phyloP scores from a whole-genome alignment of 2,888 invertebrate genomes.

The Nowickia ferox region DNA sequence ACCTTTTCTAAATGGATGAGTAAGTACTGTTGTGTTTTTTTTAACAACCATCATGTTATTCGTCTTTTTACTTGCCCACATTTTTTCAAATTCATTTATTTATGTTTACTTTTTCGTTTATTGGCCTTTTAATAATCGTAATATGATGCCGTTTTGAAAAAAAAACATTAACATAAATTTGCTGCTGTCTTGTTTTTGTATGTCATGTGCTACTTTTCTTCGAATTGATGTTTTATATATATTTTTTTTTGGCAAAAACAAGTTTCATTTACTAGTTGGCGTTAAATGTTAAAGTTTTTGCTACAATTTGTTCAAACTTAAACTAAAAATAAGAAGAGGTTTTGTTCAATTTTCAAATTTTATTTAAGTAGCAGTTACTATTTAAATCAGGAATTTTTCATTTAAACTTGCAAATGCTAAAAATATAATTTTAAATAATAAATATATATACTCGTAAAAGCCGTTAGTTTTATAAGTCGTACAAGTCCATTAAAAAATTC shows the following conservation, averaged over 20 bases:
- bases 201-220: conserved; percentile 60
- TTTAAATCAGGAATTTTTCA: too few species aligned
- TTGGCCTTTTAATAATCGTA: conserved; percentile 58
- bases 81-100: conserved; percentile 12
- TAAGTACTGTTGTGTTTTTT: background rate
- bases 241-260: conserved; percentile 21
- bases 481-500: too few species aligned
- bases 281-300: background rate
- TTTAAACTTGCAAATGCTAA: too few species aligned
- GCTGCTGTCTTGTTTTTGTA: background rate
- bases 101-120: conserved; percentile 43
- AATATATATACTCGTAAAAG: too few species aligned
- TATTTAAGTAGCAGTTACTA: too few species aligned
- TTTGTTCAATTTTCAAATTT: too few species aligned
- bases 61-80: background rate
- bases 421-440: too few species aligned
- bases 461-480: too few species aligned
- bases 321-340: background rate
- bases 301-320: background rate
- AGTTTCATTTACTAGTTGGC: background rate
- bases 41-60: background rate
- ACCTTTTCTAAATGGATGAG: conserved; percentile 44
- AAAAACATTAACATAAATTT: background rate
- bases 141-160: conserved; percentile 37
- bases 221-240: background rate